Percentiles rank a stretch among this genome's conserved stretches.
Evolutionary conservation across 1,140 invertebrate genomes (phyloP).

Genomic region (Fopius arisanus): DNA sequence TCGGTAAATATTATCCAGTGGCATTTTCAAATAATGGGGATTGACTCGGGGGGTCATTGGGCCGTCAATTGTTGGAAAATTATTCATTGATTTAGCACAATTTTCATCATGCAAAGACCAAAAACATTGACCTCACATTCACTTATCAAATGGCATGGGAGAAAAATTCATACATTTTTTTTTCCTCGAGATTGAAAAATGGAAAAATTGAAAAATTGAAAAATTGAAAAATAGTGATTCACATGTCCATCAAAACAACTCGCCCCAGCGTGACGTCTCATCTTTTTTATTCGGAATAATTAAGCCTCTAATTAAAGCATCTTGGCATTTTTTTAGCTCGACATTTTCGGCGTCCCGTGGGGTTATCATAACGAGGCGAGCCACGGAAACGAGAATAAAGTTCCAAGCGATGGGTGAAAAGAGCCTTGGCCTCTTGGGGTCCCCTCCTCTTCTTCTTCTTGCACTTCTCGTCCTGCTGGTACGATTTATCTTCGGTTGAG

Average conservation of each 20-base stretch:
- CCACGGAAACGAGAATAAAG: slow-evolving; percentile 31
- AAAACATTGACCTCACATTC: no score
- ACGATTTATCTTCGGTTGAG: slow-evolving; percentile 31
- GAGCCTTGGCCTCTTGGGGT: slow-evolving; percentile 25
- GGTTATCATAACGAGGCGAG: slow-evolving; percentile 30
- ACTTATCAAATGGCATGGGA: no score
- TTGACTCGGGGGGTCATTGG: not conserved
- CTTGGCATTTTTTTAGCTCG: slow-evolving; percentile 21
- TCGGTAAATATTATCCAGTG: not conserved
- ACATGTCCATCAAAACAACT: not conserved
- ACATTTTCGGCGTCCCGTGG: slow-evolving; percentile 24
- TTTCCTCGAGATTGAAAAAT: no score
- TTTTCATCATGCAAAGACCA: no score
- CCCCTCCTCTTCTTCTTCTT: slow-evolving; percentile 24
- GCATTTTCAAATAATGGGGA: not conserved
- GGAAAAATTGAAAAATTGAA: not conserved
- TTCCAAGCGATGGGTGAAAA: slow-evolving; percentile 24
- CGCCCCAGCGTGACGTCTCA: not conserved
- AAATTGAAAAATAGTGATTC: no score
- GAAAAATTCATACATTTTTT: no score
- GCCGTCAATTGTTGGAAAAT: not conserved
- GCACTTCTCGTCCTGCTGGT: slow-evolving; percentile 16
- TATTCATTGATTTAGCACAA: not conserved
- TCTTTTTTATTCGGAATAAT: slow-evolving; percentile 19
- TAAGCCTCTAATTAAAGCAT: slow-evolving; percentile 28